Base-by-base conservation (phyloP, 1,140 invertebrate species). In the Drosophila orosa region DNA sequence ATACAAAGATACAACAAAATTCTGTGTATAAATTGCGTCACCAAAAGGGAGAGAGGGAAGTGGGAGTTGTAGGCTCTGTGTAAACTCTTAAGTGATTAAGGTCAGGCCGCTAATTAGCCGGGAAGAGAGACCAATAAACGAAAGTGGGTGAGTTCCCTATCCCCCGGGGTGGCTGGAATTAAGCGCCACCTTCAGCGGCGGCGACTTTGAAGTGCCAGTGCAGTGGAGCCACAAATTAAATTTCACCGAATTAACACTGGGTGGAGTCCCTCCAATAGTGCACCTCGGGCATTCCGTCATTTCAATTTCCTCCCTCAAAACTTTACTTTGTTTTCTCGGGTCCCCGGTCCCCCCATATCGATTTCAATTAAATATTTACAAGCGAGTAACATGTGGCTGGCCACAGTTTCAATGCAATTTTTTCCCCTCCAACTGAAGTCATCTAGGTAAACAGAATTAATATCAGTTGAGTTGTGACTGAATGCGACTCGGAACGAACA, bases 31-130 rank as follows among this genome's bases (percentile, higher is more conserved):
- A 74, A 63, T 74, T 74, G 58, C 71, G 71, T 65, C 72, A 75
- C 33, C 35, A 25, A 25, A 24, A 48, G n/a, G n/a, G 17, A 54
- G 2, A 2, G 3, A n/a, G 45, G 6, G 45, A 17, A 12, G 24
- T 5, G 22, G 7, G 27, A 42, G 35, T 35, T 25, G 50, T 39
- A 35, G 61, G 61, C 37, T 50, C 65, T 82, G 66, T 79, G 71
- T 82, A 87, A 78, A 82, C 83, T 86, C 66, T 87, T 79, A 86
- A 79, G 82, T 86, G 83, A 86, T 86, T 86, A 86, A 89, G 83
- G 83, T 89, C 83, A 86, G 56, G 48, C 79, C 57, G 60, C 47
- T 79, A 86, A 86, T 86, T 86, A 80, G 68, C 27, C 24, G 35
- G 31, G 80, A 74, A 54, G 50, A 54, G 31, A 73, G 76, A 60